phyloP scores from a whole-genome alignment of 2,113 vertebrate species.

The Neolamprologus kungweensis region DNA sequence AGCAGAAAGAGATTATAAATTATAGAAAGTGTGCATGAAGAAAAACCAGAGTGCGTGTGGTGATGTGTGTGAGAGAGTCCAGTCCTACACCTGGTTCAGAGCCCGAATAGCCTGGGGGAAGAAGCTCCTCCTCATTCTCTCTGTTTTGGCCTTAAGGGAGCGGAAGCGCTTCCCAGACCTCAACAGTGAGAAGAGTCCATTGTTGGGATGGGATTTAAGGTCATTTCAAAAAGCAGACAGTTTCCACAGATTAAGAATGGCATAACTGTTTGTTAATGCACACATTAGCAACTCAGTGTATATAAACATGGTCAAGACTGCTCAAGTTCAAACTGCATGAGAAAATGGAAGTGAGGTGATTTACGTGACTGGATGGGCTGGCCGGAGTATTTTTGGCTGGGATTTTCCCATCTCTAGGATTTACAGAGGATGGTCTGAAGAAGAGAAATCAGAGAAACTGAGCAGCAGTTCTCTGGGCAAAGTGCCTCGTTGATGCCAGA shows the following conservation, averaged over 20 bases:
- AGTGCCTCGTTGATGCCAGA: not conserved
- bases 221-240: not conserved
- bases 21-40: not conserved
- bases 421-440: not conserved
- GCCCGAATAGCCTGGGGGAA: fast-evolving
- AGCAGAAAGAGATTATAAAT: not conserved
- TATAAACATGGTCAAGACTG: not conserved
- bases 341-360: not conserved
- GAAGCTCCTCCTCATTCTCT: not conserved
- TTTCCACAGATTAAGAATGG: not conserved
- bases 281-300: not conserved
- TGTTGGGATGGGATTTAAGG: not conserved
- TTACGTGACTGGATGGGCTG: not conserved
- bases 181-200: not conserved
- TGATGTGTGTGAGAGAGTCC: not conserved
- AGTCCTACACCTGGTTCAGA: not conserved
- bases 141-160: not conserved
- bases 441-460: not conserved
- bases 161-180: not conserved
- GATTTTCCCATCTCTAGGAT: not conserved
- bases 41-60: not conserved
- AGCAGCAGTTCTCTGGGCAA: not conserved
- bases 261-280: not conserved
- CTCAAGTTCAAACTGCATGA: not conserved
- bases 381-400: not conserved